phyloP scores from a whole-genome alignment of 2,797 vertebrate species.

The Amblyopsis hoosieri region DNA sequence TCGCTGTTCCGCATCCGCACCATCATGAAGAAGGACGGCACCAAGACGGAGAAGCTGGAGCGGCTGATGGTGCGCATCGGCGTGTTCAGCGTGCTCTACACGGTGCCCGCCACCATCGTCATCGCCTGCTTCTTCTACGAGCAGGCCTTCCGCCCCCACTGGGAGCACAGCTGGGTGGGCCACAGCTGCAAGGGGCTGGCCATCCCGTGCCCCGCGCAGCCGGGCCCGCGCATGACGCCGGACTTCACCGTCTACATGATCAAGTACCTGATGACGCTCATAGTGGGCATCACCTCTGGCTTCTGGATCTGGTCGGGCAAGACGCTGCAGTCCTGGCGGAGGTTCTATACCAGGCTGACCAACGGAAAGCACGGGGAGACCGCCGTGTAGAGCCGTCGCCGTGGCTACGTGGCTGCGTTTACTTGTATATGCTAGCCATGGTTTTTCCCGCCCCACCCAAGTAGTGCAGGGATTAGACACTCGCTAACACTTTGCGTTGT shows the following conservation, averaged over 20 bases:
- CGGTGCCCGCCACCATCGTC: conserved; percentile 94
- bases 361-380: conserved; percentile 93
- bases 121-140: conserved; percentile 98
- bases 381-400: conserved; percentile 78
- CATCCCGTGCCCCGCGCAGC: conserved; percentile 89
- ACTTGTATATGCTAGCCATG: neutral
- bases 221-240: conserved; percentile 88
- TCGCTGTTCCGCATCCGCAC: conserved; percentile 96
- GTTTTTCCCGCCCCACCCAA: too few species aligned
- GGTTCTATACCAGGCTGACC: conserved; percentile 92
- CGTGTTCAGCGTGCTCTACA: conserved; percentile 96
- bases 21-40: conserved; percentile 98
- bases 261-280: conserved; percentile 99
- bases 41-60: conserved; percentile 96
- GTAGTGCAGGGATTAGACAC: too few species aligned
- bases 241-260: conserved; percentile 99
- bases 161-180: conserved; percentile 94
- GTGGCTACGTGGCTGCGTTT: neutral
- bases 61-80: conserved; percentile 95
- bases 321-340: conserved; percentile 96
- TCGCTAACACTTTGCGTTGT: too few species aligned
- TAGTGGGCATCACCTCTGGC: conserved; percentile 96
- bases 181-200: conserved; percentile 92
- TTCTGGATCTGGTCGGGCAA: conserved; percentile 99
- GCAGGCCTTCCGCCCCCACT: conserved; percentile 93